Base-by-base conservation (phyloP, 2,797 vertebrate genomes). In the Scolopax rusticola region DNA sequence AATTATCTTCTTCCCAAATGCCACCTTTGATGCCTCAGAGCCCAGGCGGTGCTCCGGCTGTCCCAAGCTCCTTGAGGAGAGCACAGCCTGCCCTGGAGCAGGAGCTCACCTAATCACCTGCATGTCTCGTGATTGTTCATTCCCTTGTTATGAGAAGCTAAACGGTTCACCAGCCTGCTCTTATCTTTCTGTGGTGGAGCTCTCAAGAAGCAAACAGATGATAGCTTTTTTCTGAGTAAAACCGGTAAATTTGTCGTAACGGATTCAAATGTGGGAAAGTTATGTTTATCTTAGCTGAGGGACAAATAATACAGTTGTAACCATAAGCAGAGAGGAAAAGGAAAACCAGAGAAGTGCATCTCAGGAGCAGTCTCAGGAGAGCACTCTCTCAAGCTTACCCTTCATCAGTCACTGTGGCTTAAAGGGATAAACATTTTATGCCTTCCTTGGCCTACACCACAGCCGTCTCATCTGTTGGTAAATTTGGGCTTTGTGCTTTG, bases 391-490 rank as follows among this genome's bases (percentile, higher is more conserved):
- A 70, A 63, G 75, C 51, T 91, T 71, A 33, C 65, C 43, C 47
- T 90, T 69, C 75, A 68, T 83, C 90, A 83, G 51, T 33, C 89
- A 67, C 59, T 75, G 41, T 87, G 93, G 71, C 43, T 90, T 90
- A 85, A 93, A 87, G 36, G 78, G 78, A 87, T 65, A 90, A 97
- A 85, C 73, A 81, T 84, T 93, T 90, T 76, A 57, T 92, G 41
- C 53, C 75, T 85, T 54, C 71, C 65, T 90, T 95, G 0, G 3
- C 78, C 61, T 75, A 48, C 2, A 1, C 75, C 84, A 63, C 76
- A 78, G 38, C 41, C 1, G 0, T n/a, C 40, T 94, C 61, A 38
- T 70, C 78, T 90, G 30, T 23, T 73, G 75, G 78, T 85, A 92
- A 78, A 74, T 38, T 57, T 78, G 68, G 84, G 41, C 18, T 30